These are phyloP conservation scores for Phymorhynchus buccinoides DNA, from an alignment of 1,140 invertebrate species.

Conservation along the genomic window DNA sequence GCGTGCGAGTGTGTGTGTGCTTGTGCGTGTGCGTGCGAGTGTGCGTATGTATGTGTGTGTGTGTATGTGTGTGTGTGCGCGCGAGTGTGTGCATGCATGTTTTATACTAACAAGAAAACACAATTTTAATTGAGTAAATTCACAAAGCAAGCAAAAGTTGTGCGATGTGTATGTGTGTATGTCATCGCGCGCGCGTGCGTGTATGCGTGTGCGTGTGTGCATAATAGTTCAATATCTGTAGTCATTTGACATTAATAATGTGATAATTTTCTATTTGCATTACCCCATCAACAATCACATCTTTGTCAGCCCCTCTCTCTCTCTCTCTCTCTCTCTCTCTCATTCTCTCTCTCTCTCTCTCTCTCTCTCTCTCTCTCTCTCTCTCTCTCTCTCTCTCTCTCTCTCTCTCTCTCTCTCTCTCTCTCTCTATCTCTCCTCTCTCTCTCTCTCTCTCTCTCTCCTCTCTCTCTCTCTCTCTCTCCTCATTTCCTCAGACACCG, in stretches of 20 bases:
- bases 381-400: background rate
- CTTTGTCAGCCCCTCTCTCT: background rate
- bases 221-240: background rate
- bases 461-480: background rate
- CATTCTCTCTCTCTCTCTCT: background rate
- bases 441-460: background rate
- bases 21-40: background rate
- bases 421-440: background rate
- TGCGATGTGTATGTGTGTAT: background rate
- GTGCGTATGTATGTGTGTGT: background rate
- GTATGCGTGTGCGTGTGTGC: background rate
- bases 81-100: background rate
- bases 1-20: background rate
- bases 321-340: background rate
- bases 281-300: too few species aligned
- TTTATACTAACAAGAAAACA: background rate
- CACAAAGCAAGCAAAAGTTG: background rate
- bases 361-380: background rate
- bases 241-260: background rate
- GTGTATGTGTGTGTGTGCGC: conserved; percentile 12
- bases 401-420: background rate
- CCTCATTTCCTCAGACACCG: background rate
- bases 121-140: background rate
- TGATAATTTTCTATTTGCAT: background rate
- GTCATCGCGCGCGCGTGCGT: background rate